Base-by-base conservation (phyloP, 2,888 invertebrate species). In the Trichacis sp. region DNA sequence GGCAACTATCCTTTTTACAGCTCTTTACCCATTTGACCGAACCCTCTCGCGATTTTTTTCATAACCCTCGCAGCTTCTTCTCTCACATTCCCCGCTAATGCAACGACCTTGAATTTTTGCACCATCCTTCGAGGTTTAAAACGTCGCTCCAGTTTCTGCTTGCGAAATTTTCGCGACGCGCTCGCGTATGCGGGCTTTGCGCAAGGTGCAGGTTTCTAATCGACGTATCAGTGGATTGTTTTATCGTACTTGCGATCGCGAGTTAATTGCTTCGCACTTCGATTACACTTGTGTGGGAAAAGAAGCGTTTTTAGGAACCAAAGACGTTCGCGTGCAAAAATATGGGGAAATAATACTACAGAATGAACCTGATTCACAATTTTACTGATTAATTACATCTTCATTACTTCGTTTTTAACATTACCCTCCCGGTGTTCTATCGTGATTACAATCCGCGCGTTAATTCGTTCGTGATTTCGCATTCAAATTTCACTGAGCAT, bases 1-100 rank as follows among this genome's bases (percentile, higher is more conserved):
- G 51, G 71, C 12, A 63, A 73, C 66, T 71, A 71, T 74, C 64
- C 12, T 53, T 49, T 52, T 56, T 55, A 51, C 38, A 30, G 36
- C 42, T 47, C 56, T 46, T 56, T n/a, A n/a, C 43, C 55, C 51
- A 33, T 20, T 46, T 38, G 20, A 48, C 47, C 18, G 20, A n/a
- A 24, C n/a, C 56, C 18, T 43, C 24, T 9, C 18, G 15, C 51
- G 43, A 43, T 57, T 30, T 30, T 52, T 45, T 49, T 45, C 50
- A 38, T 43, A 33, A 8, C 12, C 18, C 30, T 11, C 40, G 19
- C 24, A 3, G 15, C 38, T 29, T 46, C 45, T 33, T 30, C 52
- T 30, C 42, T 49, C 49, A 30, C 56, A 29, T 46, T 24, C 24
- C n/a, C 19, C n/a, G 40, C 40, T 29, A 42, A 42, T 33, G 48